Base-by-base conservation (phyloP, 1,140 invertebrate species). In the Monomorium pharaonis region DNA sequence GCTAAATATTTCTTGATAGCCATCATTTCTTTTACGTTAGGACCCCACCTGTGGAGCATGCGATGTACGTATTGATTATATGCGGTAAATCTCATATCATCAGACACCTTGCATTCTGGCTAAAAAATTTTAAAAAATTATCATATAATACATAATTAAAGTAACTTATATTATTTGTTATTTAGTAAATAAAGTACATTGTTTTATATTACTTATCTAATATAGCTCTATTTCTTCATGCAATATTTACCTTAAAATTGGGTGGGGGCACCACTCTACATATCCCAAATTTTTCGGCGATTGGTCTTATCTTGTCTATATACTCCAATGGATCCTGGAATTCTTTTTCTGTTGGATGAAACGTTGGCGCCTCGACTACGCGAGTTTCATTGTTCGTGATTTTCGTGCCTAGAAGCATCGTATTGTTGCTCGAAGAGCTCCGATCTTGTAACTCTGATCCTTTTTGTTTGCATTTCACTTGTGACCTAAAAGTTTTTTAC, bases 51-150 rank as follows among this genome's bases (percentile, higher is more conserved):
- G 88, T 97, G 96, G 86, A 97, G 96, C 97, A 99, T 97, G 89
- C 98, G 98, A 91, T 98, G 97, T 27, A 99, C 97, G 90, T 99
- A 99, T 92, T 99, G 98, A 94, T 98, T 98, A 76, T 98, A 97
- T 1, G 98, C 98, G 0, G 97, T 98, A 92, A 99, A 99, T 72
- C 97, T 95, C 96, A 98, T 98, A 91, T 97, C 97, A 92, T 98
- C 98, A 51, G 97, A 96, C 0, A 99, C 97, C 92, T 97, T 97
- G 92, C 98, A 99, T 91, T 98, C 97, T 0, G 98, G 97, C 95
- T 97, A 86, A 51, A 95, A 94, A 85, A 70, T 86, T 85, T 90
- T 91, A 85, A 89, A 92, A 92, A 81, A 47, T 88, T 91, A 72
- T 69, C 9, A 42, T 51, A 37, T 10, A 37, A 67, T 78, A 33